Evolutionary conservation across 2,888 invertebrate genomes (phyloP), one percentile per base, ranked within the genome.

Genomic region (Thera britannica): DNA sequence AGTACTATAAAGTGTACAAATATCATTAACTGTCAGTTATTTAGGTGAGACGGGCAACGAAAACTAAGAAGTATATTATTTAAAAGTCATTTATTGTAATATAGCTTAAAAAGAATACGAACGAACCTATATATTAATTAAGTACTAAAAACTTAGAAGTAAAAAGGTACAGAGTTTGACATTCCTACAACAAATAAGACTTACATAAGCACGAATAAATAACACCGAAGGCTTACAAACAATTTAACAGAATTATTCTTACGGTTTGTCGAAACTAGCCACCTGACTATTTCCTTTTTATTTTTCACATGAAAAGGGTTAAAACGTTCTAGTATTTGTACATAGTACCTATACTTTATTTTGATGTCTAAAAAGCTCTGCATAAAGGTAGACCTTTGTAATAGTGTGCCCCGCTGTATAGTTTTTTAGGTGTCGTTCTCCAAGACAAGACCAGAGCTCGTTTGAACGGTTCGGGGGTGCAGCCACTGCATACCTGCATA

Each of bases 401-500:
- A 81, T 96, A 96, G 64, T 95, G 94, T 4, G 96, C 96, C 0
- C 96, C 97, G 48, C 96, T 96, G 83, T 95, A 96, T 0, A 97
- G 89, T 83, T 96, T 96, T 84, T 96, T 97, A 0, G 96, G 94
- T 0, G 96, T 91, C 0, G 81, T 93, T 79, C 97, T 95, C 97
- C 97, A 97, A 6, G 96, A 96, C 48, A 97, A 94, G 2, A 97
- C 94, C 34, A 97, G 91, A 6, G 97, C 97, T 78, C 97, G 97
- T 73, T 95, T 96, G 88, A 97, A 97, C 0, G 97, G 97, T 81
- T 97, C 97, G 0, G 94, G 87, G 34, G 96, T 94, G 78, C 97
- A 97, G 0, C 96, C 96, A 67, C 96, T 95, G 86, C 97, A 97
- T 2, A 97, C 91, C 75, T 96, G 94, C 96, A 97, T 96, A 0